These are phyloP conservation scores for Pluvianellus socialis DNA, from an alignment of 2,113 vertebrate species.

Conservation along the genomic window DNA sequence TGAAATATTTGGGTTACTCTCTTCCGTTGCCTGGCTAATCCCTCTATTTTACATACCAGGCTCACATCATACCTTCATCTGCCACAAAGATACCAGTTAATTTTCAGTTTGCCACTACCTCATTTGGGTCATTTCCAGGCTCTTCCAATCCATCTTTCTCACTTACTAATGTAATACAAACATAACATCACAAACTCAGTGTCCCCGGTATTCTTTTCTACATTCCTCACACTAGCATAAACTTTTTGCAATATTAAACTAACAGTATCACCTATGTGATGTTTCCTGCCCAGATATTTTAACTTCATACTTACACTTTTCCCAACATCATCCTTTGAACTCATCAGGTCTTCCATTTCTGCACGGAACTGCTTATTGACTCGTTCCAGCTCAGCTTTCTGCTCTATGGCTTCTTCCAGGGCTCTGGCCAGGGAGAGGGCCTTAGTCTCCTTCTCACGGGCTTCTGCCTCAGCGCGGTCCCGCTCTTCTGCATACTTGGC, in stretches of 20 bases:
- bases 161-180: background rate
- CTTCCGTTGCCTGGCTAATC: background rate
- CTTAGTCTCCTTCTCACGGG: slow-evolving; percentile 85
- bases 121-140: background rate
- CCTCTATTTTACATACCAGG: background rate
- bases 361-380: slow-evolving; percentile 90
- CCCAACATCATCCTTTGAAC: slow-evolving; percentile 96
- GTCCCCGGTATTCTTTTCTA: background rate
- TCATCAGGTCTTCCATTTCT: slow-evolving; percentile 98
- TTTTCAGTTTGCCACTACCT: background rate
- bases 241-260: background rate
- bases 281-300: background rate
- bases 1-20: background rate
- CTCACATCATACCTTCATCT: background rate
- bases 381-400: slow-evolving; percentile 90
- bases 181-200: background rate
- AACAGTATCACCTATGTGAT: background rate
- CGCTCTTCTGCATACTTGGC: slow-evolving; percentile 81
- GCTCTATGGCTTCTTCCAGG: slow-evolving; percentile 86
- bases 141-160: background rate
- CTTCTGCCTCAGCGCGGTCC: slow-evolving; percentile 82
- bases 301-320: slow-evolving; percentile 85
- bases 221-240: background rate
- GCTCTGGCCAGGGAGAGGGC: slow-evolving; percentile 82
- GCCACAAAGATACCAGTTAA: background rate